Base-by-base conservation (phyloP, 2,113 vertebrate genomes). In the Chiloscyllium plagiosum region DNA sequence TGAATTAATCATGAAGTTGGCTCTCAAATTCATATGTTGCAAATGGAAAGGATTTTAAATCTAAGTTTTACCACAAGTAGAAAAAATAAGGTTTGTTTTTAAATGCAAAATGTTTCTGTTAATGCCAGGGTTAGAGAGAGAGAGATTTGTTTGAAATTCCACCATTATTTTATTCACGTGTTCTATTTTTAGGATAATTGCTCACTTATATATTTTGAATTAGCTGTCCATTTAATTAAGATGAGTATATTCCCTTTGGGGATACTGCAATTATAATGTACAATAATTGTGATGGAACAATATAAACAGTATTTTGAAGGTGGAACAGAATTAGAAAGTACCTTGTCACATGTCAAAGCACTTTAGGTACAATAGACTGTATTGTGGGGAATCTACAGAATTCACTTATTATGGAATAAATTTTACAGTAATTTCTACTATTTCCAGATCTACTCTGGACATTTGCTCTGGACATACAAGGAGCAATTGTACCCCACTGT, bases 1-100 rank as follows among this genome's bases (percentile, higher is more conserved):
- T 95, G 94, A 95, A 52, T 72, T 76, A 13, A 29, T 95, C 68
- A 95, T 42, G 42, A 95, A 95, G 94, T 95, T 72, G 17, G 69
- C 42, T 72, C 69, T 22, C 68, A 76, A 95, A 15, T 76, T 95
- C 47, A 95, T 52, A 90, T 52, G 17, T 61, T 10, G 52, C 29
- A 65, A 90, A 95, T 72, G 42, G 72, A 72, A 95, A 47, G 37
- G 72, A 52, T 26, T 72, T 95, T 95, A 95, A 72, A 50, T 95
- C 94, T 70, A 94, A 42, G 86, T 94, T 24, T 70, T 70, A 72
- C 22, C 68, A 72, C 15, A 3, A 29, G 68, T 69, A 24, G 26
- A 33, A 94, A 70, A 10, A 95, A 52, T 70, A 72, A 72, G 24
- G 26, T 33, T 95, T 95, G 1, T 72, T 72, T 61, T 52, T 52